Evolutionary conservation across 2,797 vertebrate genomes (phyloP), one percentile per base, ranked within the genome.

Genomic region (Ceyx erithaca): DNA sequence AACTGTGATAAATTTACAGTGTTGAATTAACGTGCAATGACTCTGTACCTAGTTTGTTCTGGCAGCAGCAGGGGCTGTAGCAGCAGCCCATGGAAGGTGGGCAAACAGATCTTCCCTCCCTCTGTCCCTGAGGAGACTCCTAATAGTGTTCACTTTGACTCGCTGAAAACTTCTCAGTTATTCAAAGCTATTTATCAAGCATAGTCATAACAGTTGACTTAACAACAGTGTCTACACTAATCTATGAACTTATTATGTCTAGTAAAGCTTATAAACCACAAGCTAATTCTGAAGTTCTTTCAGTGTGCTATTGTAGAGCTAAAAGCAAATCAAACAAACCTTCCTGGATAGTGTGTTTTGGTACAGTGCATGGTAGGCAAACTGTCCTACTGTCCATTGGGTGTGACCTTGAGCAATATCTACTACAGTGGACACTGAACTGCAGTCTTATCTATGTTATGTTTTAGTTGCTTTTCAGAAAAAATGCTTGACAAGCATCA

Each of bases 41-140:
- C 58, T 48, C 16, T 23, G 26, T 35, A 62, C 40, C 23, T 64
- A 54, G 18, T 69, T 94, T 59, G 7, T 49, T 67, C 90, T 85
- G 89, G 67, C 2, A 54, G 70, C 35, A 89, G 83, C 73, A 89
- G 82, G 66, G 58, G 80, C 88, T 87, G 91, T 54, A 68, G 66
- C 28, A 76, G 59, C 57, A 92, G 15, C 91, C 75, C 52, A 1
- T 41, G 48, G 84, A 90, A 85, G 16, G 64, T 43, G 70, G 73
- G 61, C 78, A 89, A 75, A 94, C 23, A 87, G 52, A 79, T 43
- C 78, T 78, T 51, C 7, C 46, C 49, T 68, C 19, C 18, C 10
- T 75, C 5, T 10, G 5, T 83, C n/a, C n/a, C 46, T 1, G 0
- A 59, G 23, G 23, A 78, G 26, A 31, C 45, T 52, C 10, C 8